Evolutionary conservation across 2,797 vertebrate species (phyloP).

Genomic region (Lerista edwardsae): DNA sequence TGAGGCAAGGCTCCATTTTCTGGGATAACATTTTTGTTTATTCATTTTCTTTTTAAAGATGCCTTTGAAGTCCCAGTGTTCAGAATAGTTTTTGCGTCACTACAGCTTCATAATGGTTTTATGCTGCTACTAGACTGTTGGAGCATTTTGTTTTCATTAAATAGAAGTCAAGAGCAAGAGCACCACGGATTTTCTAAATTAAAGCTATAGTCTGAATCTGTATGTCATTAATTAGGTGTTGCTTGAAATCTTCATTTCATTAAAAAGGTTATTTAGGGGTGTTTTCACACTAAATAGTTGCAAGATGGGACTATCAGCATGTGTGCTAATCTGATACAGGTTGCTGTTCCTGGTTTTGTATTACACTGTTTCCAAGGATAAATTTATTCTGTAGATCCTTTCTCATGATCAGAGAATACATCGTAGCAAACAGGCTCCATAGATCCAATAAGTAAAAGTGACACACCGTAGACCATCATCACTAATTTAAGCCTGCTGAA

Average conservation of each 20-base stretch:
- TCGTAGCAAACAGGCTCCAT: not conserved
- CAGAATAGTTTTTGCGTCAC: conserved; percentile 46
- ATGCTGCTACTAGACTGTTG: conserved; percentile 38
- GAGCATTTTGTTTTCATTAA: conserved; percentile 42
- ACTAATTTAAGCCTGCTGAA: not conserved
- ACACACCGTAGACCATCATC: not conserved
- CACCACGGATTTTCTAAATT: conserved; percentile 41
- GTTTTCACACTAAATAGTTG: conserved; percentile 28
- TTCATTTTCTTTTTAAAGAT: conserved; percentile 47
- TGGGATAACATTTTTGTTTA: conserved; percentile 54
- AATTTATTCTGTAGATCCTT: not conserved
- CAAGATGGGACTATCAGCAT: not conserved
- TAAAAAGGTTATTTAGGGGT: not conserved
- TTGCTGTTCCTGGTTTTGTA: not conserved
- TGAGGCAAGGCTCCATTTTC: conserved; percentile 46
- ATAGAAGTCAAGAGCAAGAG: conserved; percentile 26
- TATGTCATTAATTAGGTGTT: conserved; percentile 10
- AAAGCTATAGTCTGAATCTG: conserved; percentile 46
- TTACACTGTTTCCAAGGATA: not conserved
- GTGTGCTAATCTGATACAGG: not conserved
- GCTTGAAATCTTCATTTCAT: conserved; percentile 16
- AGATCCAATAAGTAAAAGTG: not conserved
- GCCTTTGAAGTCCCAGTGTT: conserved; percentile 56
- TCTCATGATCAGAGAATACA: not conserved
- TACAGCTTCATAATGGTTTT: conserved; percentile 41